phyloP scores from a whole-genome alignment of 2,888 invertebrate genomes.

The Scelioninae gen. 1 region DNA sequence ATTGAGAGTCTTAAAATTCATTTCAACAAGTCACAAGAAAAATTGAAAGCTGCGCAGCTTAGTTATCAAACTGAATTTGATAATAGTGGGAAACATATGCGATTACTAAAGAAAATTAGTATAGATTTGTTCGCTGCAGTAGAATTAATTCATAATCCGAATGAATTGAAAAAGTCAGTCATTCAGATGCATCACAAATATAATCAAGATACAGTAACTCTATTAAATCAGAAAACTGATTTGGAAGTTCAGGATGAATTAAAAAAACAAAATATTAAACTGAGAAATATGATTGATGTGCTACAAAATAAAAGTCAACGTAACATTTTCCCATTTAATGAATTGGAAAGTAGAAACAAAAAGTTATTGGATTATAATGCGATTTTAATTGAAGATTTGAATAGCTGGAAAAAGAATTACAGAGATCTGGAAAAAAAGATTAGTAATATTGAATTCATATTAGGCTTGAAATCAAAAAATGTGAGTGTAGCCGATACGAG shows the following conservation, averaged over 20 bases:
- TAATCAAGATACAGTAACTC: slow-evolving; percentile 89
- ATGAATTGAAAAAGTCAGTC: slow-evolving; percentile 86
- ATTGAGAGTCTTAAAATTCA: slow-evolving; percentile 90
- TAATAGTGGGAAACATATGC: slow-evolving; percentile 87
- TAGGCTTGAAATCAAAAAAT: slow-evolving; percentile 86
- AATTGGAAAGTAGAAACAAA: slow-evolving; percentile 71
- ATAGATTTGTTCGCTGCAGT: slow-evolving; percentile 93
- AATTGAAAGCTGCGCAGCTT: slow-evolving; percentile 89
- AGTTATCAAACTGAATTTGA: slow-evolving; percentile 89
- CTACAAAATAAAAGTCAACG: slow-evolving; percentile 84
- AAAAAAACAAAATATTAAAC: slow-evolving; percentile 91
- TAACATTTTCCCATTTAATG: slow-evolving; percentile 20
- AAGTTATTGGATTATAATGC: slow-evolving; percentile 89
- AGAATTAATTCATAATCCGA: slow-evolving; percentile 90
- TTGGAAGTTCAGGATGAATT: slow-evolving; percentile 91
- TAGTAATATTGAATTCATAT: slow-evolving; percentile 89
- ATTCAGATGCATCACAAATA: slow-evolving; percentile 89
- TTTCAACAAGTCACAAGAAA: slow-evolving; percentile 91
- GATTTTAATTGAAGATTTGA: slow-evolving; percentile 90
- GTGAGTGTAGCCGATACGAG: slow-evolving; percentile 87
- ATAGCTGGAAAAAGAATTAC: slow-evolving; percentile 89
- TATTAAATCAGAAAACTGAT: slow-evolving; percentile 88
- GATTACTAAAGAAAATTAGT: slow-evolving; percentile 90
- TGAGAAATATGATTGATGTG: slow-evolving; percentile 88
- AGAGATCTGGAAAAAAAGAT: slow-evolving; percentile 88